These are phyloP conservation scores for Morinoia aosen DNA, from an alignment of 2,888 invertebrate species.

Conservation along the genomic window DNA sequence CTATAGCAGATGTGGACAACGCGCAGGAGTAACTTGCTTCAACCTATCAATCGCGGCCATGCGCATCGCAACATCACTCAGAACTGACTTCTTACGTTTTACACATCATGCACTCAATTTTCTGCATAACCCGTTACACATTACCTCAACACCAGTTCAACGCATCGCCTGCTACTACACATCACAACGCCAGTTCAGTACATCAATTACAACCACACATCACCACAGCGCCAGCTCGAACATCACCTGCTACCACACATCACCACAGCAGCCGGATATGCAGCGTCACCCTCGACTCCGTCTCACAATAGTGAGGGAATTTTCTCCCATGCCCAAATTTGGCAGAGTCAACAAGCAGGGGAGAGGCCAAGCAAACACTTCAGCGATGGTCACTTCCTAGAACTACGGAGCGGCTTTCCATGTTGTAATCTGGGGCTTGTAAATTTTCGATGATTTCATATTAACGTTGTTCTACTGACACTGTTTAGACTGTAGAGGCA, in stretches of 20 bases:
- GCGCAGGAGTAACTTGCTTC: not conserved
- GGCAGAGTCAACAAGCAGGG: not conserved
- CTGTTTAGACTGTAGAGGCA: not conserved
- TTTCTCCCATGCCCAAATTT: constrained; percentile 27
- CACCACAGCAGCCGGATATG: not conserved
- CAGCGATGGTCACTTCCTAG: not conserved
- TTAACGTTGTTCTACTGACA: not conserved
- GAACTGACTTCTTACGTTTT: too few species aligned
- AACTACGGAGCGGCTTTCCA: not conserved
- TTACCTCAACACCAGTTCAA: not conserved
- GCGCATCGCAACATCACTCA: too few species aligned
- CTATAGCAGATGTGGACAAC: not conserved
- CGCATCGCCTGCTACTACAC: not conserved
- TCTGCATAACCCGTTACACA: not conserved
- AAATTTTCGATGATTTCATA: not conserved
- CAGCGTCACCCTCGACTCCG: not conserved
- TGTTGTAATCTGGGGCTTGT: not conserved
- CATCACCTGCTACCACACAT: not conserved
- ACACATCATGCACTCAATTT: too few species aligned
- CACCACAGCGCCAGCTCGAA: not conserved
- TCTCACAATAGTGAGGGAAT: constrained; percentile 7
- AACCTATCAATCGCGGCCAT: not conserved
- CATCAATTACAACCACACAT: not conserved
- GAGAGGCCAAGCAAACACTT: constrained; percentile 22
- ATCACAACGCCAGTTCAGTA: not conserved